phyloP scores from a whole-genome alignment of 2,113 vertebrate genomes.

The Trichomycterus rosablanca region DNA sequence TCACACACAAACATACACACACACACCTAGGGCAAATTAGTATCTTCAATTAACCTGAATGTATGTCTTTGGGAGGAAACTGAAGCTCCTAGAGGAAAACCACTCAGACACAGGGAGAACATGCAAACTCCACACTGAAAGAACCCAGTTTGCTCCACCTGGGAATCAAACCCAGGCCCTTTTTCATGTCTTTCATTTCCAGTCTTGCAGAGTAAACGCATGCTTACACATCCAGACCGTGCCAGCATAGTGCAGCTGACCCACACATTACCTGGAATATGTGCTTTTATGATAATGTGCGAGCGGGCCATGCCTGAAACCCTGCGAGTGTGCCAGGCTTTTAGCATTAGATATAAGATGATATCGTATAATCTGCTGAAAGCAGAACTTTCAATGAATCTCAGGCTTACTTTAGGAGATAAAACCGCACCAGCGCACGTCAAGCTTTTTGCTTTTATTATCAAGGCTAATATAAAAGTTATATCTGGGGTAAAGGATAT shows the following conservation, averaged over 20 bases:
- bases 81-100: too few relatives aligned
- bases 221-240: too few relatives aligned
- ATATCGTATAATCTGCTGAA: slow-evolving; percentile 43
- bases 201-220: too few relatives aligned
- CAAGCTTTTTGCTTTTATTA: slow-evolving; percentile 34
- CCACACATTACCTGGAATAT: slow-evolving; percentile 28
- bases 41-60: too few relatives aligned
- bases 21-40: too few relatives aligned
- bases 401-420: slow-evolving; percentile 31
- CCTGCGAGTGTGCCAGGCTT: slow-evolving; percentile 36
- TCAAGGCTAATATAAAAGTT: slow-evolving; percentile 34
- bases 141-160: too few relatives aligned
- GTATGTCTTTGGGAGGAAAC: too few relatives aligned
- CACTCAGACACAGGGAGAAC: too few relatives aligned
- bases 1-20: too few relatives aligned
- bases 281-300: slow-evolving; percentile 42
- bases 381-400: slow-evolving; percentile 35
- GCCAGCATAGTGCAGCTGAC: background rate
- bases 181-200: too few relatives aligned
- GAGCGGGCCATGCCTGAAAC: slow-evolving; percentile 3
- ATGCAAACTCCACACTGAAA: too few relatives aligned
- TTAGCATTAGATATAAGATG: slow-evolving; percentile 44
- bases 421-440: slow-evolving; percentile 36
- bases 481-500: slow-evolving; percentile 26
- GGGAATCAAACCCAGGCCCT: too few relatives aligned